A percentile compares a stretch with the other conserved stretches of the same genome.
Evolutionary conservation across 53 echinoderm and acorn worm genomes (phyloP).

Genomic region (Stichopus horrens): DNA sequence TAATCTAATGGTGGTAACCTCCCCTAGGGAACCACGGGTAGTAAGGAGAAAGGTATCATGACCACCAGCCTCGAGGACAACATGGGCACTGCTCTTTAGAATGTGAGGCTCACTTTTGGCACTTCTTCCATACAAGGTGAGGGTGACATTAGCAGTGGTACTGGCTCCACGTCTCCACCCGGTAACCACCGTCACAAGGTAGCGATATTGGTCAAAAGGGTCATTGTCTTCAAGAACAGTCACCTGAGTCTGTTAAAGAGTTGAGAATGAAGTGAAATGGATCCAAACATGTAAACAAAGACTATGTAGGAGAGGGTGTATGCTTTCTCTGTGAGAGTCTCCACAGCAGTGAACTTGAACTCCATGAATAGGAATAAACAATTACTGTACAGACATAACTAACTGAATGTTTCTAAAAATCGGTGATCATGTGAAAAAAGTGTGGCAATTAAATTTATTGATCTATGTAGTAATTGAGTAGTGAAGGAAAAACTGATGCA

Average conservation of each 20-base stretch:
- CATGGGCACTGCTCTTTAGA: constrained; percentile 45
- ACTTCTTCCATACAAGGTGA: constrained; percentile 67
- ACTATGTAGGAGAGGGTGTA: too few relatives aligned
- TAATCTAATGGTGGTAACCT: constrained; percentile 62
- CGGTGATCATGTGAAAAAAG: too few relatives aligned
- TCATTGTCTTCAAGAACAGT: constrained; percentile 80
- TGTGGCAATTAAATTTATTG: too few relatives aligned
- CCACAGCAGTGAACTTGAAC: too few relatives aligned
- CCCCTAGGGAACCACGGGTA: constrained; percentile 70
- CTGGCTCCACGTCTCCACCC: constrained; percentile 83
- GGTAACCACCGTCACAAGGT: constrained; percentile 75
- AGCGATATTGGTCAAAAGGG: constrained; percentile 82
- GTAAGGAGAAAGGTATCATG: constrained; percentile 82
- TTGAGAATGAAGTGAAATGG: too few relatives aligned
- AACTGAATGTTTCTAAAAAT: too few relatives aligned
- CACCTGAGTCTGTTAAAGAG: constrained; percentile 62
- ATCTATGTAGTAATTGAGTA: too few relatives aligned
- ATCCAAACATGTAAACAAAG: too few relatives aligned
- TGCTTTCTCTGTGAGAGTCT: too few relatives aligned
- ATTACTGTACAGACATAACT: too few relatives aligned
- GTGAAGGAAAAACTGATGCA: too few relatives aligned
- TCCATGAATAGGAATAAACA: too few relatives aligned
- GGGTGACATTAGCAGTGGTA: constrained; percentile 79
- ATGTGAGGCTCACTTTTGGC: constrained; percentile 77
- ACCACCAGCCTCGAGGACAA: constrained; percentile 61